phyloP scores from a whole-genome alignment of 1,140 invertebrate genomes.

The Trissolcus basalis region DNA sequence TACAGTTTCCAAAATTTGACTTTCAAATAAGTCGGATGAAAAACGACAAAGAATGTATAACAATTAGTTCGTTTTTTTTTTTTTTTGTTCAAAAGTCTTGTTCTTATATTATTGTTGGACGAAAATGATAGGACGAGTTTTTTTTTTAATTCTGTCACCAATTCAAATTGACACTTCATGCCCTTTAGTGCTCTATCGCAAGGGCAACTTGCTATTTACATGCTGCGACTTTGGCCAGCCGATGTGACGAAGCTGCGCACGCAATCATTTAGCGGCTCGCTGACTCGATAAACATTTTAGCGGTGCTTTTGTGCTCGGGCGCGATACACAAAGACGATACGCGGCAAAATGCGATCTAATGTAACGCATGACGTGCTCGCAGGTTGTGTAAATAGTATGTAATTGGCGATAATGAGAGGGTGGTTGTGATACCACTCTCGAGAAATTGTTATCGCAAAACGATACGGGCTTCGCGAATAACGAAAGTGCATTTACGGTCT shows the following conservation, averaged over 20 bases:
- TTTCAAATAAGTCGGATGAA: too few relatives aligned
- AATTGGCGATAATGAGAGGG: conserved; percentile 45
- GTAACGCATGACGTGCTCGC: conserved; percentile 35
- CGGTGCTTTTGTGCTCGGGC: conserved; percentile 35
- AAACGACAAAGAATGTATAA: too few relatives aligned
- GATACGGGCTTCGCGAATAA: conserved; percentile 9
- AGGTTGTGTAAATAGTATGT: conserved; percentile 40
- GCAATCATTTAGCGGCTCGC: conserved; percentile 61
- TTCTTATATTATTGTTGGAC: too few relatives aligned
- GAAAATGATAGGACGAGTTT: too few relatives aligned
- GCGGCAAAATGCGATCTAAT: conserved; percentile 34
- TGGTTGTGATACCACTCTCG: conserved; percentile 20
- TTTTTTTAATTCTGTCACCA: too few relatives aligned
- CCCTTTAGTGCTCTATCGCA: conserved; percentile 52
- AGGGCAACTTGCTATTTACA: conserved; percentile 53
- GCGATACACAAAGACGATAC: conserved; percentile 51
- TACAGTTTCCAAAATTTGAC: too few relatives aligned
- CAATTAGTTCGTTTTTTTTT: too few relatives aligned
- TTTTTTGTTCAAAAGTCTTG: too few relatives aligned
- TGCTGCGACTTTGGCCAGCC: conserved; percentile 49
- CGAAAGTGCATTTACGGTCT: conserved; percentile 11
- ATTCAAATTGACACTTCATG: conserved; percentile 17
- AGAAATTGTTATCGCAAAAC: conserved; percentile 16
- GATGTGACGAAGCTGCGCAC: conserved; percentile 55
- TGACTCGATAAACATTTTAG: conserved; percentile 60